Base-by-base conservation (phyloP, 2,113 vertebrate species). In the Panthera tigris region DNA sequence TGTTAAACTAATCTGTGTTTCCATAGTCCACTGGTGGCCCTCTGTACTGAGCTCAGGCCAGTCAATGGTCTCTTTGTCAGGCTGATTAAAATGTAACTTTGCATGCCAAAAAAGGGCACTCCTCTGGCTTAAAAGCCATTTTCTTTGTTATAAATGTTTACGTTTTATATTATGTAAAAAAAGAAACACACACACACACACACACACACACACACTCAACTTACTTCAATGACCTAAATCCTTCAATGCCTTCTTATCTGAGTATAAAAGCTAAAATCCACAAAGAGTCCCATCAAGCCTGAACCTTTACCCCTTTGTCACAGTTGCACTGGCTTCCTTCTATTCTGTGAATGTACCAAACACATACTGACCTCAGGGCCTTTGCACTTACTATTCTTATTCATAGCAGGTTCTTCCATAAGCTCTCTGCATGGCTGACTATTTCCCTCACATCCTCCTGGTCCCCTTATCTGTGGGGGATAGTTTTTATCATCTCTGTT, bases 1-100 rank as follows among this genome's bases (percentile, higher is more conserved):
- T 98, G 98, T 98, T 98, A 98, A 98, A 93, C 98, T 98, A 98
- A 99, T 98, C 92, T 95, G 81, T 90, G 94, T 98, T 98, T 98
- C 96, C 98, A 98, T 96, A 98, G 95, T 97, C 95, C 90, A 91
- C 94, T 76, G 94, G 91, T 97, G 98, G 98, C 97, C 82, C 94
- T 97, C 98, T 98, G 96, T 80, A 33, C 97, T 97, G 74, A 95
- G 97, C 87, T 71, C 95, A 96, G 97, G 95, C 97, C 97, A 94
- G 97, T 99, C 98, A 98, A 98, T 98, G 98, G 92, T 87, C 89
- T 91, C 97, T 99, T 99, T 99, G 98, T 99, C 95, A 98, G 95
- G 93, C 93, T 98, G 95, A 98, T 98, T 98, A 98, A 97, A 98
- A 98, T 98, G 66, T 3, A 97, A 98, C 96, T 98, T 97, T 98